phyloP scores from a whole-genome alignment of 2,113 vertebrate species.

The Lasiurus borealis region DNA sequence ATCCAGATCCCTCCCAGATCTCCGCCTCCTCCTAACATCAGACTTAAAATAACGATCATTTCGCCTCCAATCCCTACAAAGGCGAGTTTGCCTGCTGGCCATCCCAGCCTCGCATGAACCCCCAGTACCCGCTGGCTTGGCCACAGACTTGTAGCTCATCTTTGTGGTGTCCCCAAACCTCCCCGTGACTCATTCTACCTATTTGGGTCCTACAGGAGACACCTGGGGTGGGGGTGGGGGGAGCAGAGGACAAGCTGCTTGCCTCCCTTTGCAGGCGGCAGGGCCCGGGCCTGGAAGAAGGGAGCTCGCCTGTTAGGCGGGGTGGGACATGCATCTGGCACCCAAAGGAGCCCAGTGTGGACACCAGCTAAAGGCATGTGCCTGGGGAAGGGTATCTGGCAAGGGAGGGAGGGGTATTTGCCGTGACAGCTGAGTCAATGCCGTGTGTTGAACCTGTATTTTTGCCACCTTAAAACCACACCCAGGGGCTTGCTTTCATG shows the following conservation, averaged over 20 bases:
- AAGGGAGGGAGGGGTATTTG: rapidly evolving
- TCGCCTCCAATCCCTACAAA: background rate
- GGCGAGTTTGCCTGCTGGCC: background rate
- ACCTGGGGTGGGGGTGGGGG: no score
- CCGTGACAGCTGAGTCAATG: background rate
- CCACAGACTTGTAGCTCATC: no score
- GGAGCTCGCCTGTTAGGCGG: no score
- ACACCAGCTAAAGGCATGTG: rapidly evolving
- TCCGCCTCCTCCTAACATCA: rapidly evolving
- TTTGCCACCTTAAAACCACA: background rate
- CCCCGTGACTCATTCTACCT: background rate
- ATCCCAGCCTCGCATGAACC: rapidly evolving
- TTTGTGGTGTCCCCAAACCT: background rate
- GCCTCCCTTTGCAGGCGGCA: background rate
- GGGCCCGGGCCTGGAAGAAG: no score
- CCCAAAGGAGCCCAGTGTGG: no score
- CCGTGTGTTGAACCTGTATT: background rate
- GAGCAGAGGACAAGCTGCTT: background rate
- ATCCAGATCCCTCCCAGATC: background rate
- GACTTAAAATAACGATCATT: no score
- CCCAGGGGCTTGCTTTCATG: rapidly evolving
- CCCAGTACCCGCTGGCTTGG: no score
- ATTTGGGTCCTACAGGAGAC: rapidly evolving
- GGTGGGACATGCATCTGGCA: background rate
- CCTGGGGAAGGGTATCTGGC: no score